Evolutionary conservation across 92 coral and sea anemone species (phyloP).

Genomic region (Paragorgia papillata): DNA sequence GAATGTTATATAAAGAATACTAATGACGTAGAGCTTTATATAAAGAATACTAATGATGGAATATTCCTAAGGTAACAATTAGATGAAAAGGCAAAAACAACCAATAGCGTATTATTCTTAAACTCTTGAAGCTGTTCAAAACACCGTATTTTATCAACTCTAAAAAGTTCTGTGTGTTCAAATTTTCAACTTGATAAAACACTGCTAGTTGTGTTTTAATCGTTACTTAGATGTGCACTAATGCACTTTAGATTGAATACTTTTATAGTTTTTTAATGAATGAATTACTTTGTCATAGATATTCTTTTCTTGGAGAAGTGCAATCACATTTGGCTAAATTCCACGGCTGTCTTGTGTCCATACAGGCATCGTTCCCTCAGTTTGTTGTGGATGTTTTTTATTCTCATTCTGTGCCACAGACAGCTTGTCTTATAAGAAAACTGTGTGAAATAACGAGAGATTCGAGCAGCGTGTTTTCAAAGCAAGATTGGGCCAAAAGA

Average conservation of each 20-base stretch:
- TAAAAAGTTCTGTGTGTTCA: no score
- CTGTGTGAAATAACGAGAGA: conserved; percentile 75
- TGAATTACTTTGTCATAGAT: conserved; percentile 34
- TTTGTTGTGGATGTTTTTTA: conserved; percentile 78
- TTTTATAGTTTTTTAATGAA: no score
- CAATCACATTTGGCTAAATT: conserved; percentile 71
- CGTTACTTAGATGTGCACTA: background rate
- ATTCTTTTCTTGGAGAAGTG: conserved; percentile 52
- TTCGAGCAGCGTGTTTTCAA: conserved; percentile 71
- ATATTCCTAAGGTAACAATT: no score
- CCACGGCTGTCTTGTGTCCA: conserved; percentile 76
- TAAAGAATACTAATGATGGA: no score
- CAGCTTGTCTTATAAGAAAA: conserved; percentile 75
- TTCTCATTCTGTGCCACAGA: conserved; percentile 64
- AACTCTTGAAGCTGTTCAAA: no score
- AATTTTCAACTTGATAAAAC: no score
- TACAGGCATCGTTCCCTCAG: conserved; percentile 51
- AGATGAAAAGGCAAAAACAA: no score
- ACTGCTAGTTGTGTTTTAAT: no score
- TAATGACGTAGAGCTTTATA: no score
- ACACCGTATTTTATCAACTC: no score
- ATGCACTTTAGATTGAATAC: background rate
- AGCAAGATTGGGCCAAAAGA: conserved; percentile 81
- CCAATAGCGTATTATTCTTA: no score
- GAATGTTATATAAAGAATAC: no score